phyloP scores from a whole-genome alignment of 2,888 invertebrate genomes.

The Rutpela maculata region DNA sequence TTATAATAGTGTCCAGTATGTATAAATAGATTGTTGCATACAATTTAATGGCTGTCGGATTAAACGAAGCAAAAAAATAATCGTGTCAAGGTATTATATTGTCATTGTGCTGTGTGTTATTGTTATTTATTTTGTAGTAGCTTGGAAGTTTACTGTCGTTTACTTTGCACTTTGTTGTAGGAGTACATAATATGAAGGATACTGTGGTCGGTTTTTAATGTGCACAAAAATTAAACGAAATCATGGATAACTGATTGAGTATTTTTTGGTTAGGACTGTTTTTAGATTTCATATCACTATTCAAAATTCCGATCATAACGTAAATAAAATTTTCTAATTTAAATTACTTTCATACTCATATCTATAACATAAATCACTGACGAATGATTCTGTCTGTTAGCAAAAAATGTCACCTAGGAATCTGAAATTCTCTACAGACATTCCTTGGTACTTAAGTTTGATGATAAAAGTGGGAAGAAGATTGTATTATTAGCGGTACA shows the following conservation, averaged over 20 bases:
- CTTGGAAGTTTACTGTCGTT: not conserved
- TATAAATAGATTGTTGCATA: slow-evolving; percentile 7
- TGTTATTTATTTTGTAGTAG: slow-evolving; percentile 2
- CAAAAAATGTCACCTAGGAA: too few relatives aligned
- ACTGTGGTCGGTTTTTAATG: not conserved
- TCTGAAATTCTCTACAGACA: too few relatives aligned
- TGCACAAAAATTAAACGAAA: not conserved
- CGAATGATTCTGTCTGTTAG: too few relatives aligned
- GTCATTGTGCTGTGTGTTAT: not conserved
- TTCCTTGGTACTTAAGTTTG: too few relatives aligned
- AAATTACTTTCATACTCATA: too few relatives aligned
- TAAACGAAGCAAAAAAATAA: not conserved
- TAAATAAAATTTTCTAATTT: too few relatives aligned
- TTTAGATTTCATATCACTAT: too few relatives aligned
- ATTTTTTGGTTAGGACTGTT: not conserved
- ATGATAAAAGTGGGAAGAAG: too few relatives aligned
- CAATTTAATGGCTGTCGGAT: slow-evolving; percentile 7
- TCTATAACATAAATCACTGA: too few relatives aligned
- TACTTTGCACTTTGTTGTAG: not conserved
- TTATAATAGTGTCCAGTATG: not conserved
- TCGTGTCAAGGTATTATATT: not conserved
- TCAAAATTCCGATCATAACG: too few relatives aligned
- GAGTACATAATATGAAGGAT: slow-evolving; percentile 4
- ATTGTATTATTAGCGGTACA: too few relatives aligned
- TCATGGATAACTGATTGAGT: not conserved